A percentile compares a stretch with the other conserved stretches of the same genome.
These are phyloP conservation scores for Ooceraea biroi DNA, from an alignment of 1,140 invertebrate species.

Conservation along the genomic window DNA sequence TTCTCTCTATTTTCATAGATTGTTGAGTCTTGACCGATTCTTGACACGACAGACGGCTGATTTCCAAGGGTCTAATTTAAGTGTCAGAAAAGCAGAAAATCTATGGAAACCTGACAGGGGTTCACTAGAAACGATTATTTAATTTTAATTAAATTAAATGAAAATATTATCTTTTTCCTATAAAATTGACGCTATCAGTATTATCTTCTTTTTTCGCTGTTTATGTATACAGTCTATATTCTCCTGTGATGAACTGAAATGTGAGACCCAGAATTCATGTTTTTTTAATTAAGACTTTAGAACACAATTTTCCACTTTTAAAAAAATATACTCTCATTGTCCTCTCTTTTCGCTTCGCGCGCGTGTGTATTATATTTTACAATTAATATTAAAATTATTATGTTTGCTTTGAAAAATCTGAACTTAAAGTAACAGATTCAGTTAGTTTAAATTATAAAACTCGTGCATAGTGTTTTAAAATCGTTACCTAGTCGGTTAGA, in stretches of 20 bases:
- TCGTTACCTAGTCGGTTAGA: slow-evolving; percentile 3
- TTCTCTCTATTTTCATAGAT: slow-evolving; percentile 38
- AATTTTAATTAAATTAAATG: slow-evolving; percentile 20
- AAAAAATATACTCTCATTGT: neutral
- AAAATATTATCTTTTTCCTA: neutral
- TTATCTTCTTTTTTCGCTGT: neutral
- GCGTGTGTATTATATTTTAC: neutral
- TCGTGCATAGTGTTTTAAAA: neutral
- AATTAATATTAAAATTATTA: neutral
- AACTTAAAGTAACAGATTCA: neutral
- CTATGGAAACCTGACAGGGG: neutral
- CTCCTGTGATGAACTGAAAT: neutral
- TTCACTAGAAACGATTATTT: neutral
- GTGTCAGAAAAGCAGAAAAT: neutral
- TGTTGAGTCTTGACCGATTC: neutral
- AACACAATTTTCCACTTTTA: neutral
- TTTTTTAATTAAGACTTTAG: neutral
- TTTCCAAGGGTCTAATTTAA: slow-evolving; percentile 36
- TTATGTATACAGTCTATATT: neutral
- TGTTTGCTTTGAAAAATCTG: neutral
- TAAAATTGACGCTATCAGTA: neutral
- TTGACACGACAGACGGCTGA: slow-evolving; percentile 6
- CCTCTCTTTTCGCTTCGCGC: neutral
- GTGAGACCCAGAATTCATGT: neutral
- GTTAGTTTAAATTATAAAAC: slow-evolving; percentile 11